phyloP scores from a whole-genome alignment of 2,797 vertebrate genomes.

The Urocyon cinereoargenteus region DNA sequence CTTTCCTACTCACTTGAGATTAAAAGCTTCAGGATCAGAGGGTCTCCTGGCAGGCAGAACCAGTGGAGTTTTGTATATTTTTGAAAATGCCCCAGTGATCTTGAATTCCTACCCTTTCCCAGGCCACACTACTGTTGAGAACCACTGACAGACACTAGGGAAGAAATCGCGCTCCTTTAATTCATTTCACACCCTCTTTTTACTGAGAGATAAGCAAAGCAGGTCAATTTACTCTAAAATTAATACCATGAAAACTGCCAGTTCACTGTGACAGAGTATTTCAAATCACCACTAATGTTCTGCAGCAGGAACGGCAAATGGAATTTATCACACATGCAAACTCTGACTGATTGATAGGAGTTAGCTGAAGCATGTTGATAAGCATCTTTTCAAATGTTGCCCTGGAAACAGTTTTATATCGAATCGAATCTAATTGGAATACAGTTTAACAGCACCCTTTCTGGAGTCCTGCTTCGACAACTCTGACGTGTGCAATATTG shows the following conservation, averaged over 20 bases:
- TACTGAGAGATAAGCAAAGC: neutral
- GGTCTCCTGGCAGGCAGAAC: neutral
- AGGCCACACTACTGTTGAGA: neutral
- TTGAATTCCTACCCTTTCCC: neutral
- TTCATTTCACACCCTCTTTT: neutral
- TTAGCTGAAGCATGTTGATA: neutral
- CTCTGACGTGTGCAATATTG: neutral
- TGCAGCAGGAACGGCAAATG: neutral
- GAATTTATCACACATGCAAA: neutral
- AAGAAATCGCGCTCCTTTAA: neutral
- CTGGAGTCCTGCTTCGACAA: neutral
- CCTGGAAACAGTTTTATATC: neutral
- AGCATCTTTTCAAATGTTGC: neutral
- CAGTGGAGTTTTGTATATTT: neutral
- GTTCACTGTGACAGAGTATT: neutral
- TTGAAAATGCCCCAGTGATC: neutral
- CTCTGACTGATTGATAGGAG: neutral
- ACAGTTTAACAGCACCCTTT: neutral
- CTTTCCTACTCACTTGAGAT: neutral
- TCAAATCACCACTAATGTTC: conserved; percentile 26
- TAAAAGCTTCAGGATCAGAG: neutral
- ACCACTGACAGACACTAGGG: neutral
- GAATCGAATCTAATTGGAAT: neutral
- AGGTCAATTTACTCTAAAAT: conserved; percentile 9
- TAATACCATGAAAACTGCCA: neutral